Conservation (phyloP, 2,797 vertebrate genomes). For the Sitta carolinensis region DNA sequence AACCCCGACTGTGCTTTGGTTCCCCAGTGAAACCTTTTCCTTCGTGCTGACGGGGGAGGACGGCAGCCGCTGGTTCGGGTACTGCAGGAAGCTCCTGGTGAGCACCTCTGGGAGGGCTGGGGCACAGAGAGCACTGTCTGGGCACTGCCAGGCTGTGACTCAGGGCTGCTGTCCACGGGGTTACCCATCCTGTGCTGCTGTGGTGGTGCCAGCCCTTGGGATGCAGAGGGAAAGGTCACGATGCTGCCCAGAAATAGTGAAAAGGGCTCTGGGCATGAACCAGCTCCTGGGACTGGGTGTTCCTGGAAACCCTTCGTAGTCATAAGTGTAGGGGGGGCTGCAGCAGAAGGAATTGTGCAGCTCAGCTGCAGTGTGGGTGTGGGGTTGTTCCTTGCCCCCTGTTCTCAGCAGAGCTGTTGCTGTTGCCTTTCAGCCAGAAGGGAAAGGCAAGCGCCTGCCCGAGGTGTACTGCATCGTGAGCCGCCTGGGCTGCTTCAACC, state of each 20-base stretch:
- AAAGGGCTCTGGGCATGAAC: background rate
- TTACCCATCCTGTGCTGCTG: background rate
- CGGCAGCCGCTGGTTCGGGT: conserved; percentile 97
- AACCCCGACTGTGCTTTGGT: background rate
- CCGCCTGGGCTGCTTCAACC: conserved; percentile 95
- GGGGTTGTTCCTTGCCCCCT: background rate
- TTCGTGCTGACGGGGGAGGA: conserved; percentile 97
- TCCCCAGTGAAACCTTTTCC: conserved; percentile 94
- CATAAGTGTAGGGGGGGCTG: background rate
- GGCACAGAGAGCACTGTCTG: background rate
- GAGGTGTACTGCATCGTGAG: conserved; percentile 98
- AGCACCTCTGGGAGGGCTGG: conserved; percentile 64
- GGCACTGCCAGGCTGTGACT: background rate
- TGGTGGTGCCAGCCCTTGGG: background rate
- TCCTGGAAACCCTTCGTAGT: background rate
- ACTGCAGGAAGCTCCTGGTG: conserved; percentile 97
- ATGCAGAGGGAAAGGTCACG: background rate
- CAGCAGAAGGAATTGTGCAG: background rate
- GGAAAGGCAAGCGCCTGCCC: conserved; percentile 93
- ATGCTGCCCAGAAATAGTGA: background rate
- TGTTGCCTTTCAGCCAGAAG: conserved; percentile 85
- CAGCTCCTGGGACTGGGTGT: background rate
- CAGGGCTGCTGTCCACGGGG: background rate
- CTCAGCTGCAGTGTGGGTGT: background rate
- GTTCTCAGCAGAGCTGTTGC: conserved; percentile 23